These are phyloP conservation scores for Pocillopora meandrina DNA, from an alignment of 92 coral and sea anemone genomes.

Conservation along the genomic window DNA sequence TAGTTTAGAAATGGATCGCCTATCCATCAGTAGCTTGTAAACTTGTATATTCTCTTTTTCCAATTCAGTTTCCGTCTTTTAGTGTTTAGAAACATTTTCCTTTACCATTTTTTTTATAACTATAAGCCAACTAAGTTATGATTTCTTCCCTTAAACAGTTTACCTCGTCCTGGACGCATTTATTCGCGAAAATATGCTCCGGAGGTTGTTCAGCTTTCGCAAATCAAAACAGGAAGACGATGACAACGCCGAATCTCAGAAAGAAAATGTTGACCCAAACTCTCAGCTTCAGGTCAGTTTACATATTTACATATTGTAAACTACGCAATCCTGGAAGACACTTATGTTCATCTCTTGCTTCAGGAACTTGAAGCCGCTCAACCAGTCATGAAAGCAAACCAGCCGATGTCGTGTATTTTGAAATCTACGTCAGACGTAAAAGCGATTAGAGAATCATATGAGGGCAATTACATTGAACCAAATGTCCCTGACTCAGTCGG, in stretches of 20 bases:
- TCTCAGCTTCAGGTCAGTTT: slow-evolving; percentile 4
- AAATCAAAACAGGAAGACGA: slow-evolving; percentile 43
- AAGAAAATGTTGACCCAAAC: slow-evolving; percentile 22
- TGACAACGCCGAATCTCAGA: slow-evolving; percentile 16
- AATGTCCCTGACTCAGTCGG: not conserved
- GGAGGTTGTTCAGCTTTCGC: slow-evolving; percentile 54
- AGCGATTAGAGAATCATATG: not conserved
- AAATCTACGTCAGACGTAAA: slow-evolving; percentile 5
- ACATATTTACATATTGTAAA: too few relatives aligned
- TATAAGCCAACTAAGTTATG: not conserved
- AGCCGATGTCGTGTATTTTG: not conserved
- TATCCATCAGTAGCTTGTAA: too few relatives aligned
- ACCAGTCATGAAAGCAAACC: not conserved
- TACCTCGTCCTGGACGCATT: slow-evolving; percentile 52
- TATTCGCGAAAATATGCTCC: slow-evolving; percentile 70
- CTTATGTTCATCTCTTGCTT: not conserved
- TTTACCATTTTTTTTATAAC: too few relatives aligned
- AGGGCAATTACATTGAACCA: not conserved
- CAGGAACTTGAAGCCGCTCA: not conserved
- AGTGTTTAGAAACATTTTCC: too few relatives aligned
- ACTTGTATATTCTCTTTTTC: too few relatives aligned
- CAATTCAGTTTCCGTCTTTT: too few relatives aligned
- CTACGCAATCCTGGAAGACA: not conserved
- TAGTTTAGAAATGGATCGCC: too few relatives aligned
- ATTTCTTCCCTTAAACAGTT: slow-evolving; percentile 16